Evolutionary conservation across 2,888 invertebrate genomes (phyloP), one percentile per base, ranked within the genome.

Genomic region (Drosophila barbarae): DNA sequence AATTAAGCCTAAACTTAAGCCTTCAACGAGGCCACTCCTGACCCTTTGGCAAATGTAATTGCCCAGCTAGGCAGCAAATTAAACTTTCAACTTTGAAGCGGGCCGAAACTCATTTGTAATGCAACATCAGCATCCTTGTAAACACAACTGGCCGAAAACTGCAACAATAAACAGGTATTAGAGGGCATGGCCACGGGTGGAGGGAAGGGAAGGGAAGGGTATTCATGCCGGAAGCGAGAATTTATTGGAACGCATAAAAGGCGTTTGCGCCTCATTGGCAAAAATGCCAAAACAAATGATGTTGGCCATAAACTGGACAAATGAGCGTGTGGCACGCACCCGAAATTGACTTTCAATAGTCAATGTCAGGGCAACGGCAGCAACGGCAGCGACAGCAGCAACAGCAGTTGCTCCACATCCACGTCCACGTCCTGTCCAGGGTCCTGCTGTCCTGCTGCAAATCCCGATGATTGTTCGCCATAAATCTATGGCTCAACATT

Each of bases 311-410:
- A 82, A 82, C 71, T 74, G 82, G 76, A 82, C 80, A 82, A 82
- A 82, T 82, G 82, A 80, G 84, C 71, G 72, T 82, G 80, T 71
- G 84, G 78, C 82, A 82, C 83, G 81, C 81, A 81, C 64, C 77
- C 81, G 56, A 82, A 82, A 82, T 84, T 82, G 84, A 84, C 82
- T 84, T 82, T 82, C 81, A 77, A 78, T 84, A 79, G 79, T 73
- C 74, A 71, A 76, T 54, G 58, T 57, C 67, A 51, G 55, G 42
- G 39, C 49, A 46, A 15, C 12, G 10, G 28, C 15, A 28, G 10
- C 38, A 10, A 15, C 35, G 18, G 18, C 18, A 18, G 39, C 49
- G 32, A 15, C 12, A 6, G 28, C 28, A 26, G 5, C 26, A 55
- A 64, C 56, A 44, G 15, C 56, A 67, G 50, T 63, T 53, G 63